Conservation (phyloP, 2,888 invertebrate species). For the Lathronympha strigana region DNA sequence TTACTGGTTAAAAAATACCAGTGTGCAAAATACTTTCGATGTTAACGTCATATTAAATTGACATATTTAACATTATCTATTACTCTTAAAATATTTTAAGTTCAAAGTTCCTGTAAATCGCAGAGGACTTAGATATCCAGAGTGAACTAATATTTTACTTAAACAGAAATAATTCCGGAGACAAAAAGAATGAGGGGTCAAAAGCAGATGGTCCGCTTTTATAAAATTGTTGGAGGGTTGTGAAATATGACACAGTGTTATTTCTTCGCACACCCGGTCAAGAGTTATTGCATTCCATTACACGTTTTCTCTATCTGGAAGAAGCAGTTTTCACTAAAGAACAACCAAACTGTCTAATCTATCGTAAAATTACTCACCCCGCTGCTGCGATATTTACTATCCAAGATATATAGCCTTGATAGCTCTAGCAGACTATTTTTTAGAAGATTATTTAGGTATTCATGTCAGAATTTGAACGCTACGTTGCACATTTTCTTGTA, state of each 20-base stretch:
- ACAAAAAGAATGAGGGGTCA: conserved; percentile 84
- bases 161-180: conserved; percentile 80
- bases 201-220: conserved; percentile 84
- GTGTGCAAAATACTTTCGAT: too few relatives aligned
- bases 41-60: too few relatives aligned
- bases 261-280: conserved; percentile 85
- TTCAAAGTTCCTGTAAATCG: neutral
- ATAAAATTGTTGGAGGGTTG: conserved; percentile 84
- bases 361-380: conserved; percentile 48
- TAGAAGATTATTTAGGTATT: neutral
- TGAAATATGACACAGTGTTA: conserved; percentile 85
- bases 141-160: conserved; percentile 69
- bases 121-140: conserved; percentile 23
- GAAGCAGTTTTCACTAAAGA: conserved; percentile 82
- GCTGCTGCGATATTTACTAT: conserved; percentile 22
- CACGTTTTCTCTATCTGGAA: conserved; percentile 83
- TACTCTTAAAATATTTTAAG: neutral
- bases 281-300: conserved; percentile 85
- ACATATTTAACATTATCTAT: too few relatives aligned
- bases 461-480: too few relatives aligned
- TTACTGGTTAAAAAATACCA: too few relatives aligned
- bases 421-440: neutral
- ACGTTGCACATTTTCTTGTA: too few relatives aligned
- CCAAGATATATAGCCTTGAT: conserved; percentile 18
- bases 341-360: conserved; percentile 81